Conservation (phyloP, 2,113 vertebrate genomes). For the Pollachius pollachius region DNA sequence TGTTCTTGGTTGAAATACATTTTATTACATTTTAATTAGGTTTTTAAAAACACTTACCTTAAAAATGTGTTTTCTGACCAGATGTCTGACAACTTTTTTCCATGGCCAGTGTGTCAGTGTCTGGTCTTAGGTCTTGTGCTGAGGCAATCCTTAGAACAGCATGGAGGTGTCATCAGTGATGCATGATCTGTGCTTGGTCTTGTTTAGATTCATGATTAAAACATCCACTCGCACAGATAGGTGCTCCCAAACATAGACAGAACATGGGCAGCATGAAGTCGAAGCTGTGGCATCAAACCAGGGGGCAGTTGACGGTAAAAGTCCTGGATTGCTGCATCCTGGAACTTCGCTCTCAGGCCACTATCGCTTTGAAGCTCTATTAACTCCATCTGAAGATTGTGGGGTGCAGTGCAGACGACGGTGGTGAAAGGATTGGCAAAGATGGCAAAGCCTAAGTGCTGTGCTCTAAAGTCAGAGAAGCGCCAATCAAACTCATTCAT, state of each 20-base stretch:
- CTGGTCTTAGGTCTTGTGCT: background rate
- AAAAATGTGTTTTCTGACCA: background rate
- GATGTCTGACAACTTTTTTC: background rate
- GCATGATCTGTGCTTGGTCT: too few species aligned
- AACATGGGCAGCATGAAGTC: background rate
- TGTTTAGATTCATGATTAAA: too few species aligned
- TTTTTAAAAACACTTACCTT: background rate
- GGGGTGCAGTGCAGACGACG: conserved; percentile 22
- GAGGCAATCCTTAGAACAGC: background rate
- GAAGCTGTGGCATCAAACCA: conserved; percentile 37
- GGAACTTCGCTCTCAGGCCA: conserved; percentile 37
- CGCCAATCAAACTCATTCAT: conserved; percentile 2
- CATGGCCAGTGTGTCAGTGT: background rate
- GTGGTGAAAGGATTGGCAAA: conserved; percentile 38
- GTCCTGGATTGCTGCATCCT: conserved; percentile 36
- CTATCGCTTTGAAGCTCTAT: conserved; percentile 39
- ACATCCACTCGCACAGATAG: too few species aligned
- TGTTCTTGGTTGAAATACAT: too few species aligned
- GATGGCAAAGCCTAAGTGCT: too few species aligned
- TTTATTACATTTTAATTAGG: too few species aligned
- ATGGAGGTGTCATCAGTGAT: background rate
- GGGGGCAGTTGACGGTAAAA: conserved; percentile 35
- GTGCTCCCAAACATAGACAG: background rate
- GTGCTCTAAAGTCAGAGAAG: conserved; percentile 12
- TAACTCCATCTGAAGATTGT: conserved; percentile 35